Percentiles rank a stretch among this genome's conserved stretches.
Conservation (phyloP, 1,140 invertebrate species). For the Zaprionus davidi region DNA sequence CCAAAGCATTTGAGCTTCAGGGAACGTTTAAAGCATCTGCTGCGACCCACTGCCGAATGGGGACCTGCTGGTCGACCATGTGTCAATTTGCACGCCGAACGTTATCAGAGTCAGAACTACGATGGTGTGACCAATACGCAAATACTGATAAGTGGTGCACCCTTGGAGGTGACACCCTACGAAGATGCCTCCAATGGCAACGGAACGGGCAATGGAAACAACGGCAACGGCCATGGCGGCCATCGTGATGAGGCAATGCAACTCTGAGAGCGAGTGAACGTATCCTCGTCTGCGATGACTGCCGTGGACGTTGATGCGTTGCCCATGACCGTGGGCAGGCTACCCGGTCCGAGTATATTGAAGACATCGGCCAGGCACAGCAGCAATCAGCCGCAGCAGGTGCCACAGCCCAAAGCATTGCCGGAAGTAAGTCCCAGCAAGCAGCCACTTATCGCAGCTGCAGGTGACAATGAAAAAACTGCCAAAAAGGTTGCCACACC, state of each 20-base stretch:
- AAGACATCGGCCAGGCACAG: conserved; percentile 84
- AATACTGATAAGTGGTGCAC: conserved; percentile 85
- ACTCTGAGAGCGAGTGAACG: conserved; percentile 75
- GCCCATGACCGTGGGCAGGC: conserved; percentile 72
- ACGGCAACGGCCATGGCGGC: conserved; percentile 34
- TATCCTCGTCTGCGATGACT: conserved; percentile 51
- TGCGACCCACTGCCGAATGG: conserved; percentile 85
- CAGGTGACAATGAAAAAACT: conserved; percentile 34
- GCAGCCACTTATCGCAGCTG: conserved; percentile 62
- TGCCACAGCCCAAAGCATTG: conserved; percentile 31
- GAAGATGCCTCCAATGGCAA: conserved; percentile 48
- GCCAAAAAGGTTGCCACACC: conserved; percentile 29
- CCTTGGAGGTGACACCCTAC: conserved; percentile 57
- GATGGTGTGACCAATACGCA: conserved; percentile 85
- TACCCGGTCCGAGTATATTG: conserved; percentile 85
- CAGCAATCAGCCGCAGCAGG: conserved; percentile 47
- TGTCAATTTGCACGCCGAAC: conserved; percentile 75
- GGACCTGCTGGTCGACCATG: conserved; percentile 84
- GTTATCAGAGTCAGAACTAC: conserved; percentile 83
- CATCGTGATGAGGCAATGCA: conserved; percentile 68
- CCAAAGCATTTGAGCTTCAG: conserved; percentile 85
- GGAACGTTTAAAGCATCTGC: conserved; percentile 84
- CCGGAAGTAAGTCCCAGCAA: conserved; percentile 67
- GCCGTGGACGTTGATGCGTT: conserved; percentile 50
- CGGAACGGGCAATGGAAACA: conserved; percentile 34